phyloP scores from a whole-genome alignment of 2,888 invertebrate genomes.

The Lordiphosa fenestrarum region DNA sequence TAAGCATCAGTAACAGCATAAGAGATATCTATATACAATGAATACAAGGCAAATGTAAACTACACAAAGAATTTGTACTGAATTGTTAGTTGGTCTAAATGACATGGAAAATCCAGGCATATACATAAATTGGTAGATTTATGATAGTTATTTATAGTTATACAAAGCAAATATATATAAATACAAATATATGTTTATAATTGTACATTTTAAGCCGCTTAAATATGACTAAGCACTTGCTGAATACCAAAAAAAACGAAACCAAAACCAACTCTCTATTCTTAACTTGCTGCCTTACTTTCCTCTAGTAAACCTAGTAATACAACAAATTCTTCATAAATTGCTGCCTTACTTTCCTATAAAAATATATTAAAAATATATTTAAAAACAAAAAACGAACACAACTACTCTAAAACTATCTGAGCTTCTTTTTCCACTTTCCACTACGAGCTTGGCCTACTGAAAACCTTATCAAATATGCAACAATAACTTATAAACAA shows the following conservation, averaged over 20 bases:
- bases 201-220: conserved; percentile 60
- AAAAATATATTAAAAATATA: conserved; percentile 5
- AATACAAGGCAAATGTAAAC: conserved; percentile 7
- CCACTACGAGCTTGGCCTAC: conserved; percentile 63
- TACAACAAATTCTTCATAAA: conserved; percentile 50
- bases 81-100: conserved; percentile 17
- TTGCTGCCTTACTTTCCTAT: conserved; percentile 71
- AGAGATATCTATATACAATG: not conserved
- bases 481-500: conserved; percentile 20
- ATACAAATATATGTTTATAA: conserved; percentile 56
- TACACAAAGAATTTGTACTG: conserved; percentile 48
- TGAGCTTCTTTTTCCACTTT: conserved; percentile 55
- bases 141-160: conserved; percentile 56
- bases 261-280: conserved; percentile 41
- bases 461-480: conserved; percentile 25
- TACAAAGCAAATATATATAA: conserved; percentile 53
- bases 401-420: conserved; percentile 35
- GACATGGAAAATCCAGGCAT: conserved; percentile 33
- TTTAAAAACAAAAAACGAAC: not conserved
- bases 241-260: conserved; percentile 47
- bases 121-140: conserved; percentile 44
- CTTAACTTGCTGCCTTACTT: conserved; percentile 69
- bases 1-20: conserved; percentile 3
- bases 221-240: conserved; percentile 70
- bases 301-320: conserved; percentile 41